These are phyloP conservation scores for Rhinophrynus dorsalis DNA, from an alignment of 2,797 vertebrate species.

Conservation along the genomic window DNA sequence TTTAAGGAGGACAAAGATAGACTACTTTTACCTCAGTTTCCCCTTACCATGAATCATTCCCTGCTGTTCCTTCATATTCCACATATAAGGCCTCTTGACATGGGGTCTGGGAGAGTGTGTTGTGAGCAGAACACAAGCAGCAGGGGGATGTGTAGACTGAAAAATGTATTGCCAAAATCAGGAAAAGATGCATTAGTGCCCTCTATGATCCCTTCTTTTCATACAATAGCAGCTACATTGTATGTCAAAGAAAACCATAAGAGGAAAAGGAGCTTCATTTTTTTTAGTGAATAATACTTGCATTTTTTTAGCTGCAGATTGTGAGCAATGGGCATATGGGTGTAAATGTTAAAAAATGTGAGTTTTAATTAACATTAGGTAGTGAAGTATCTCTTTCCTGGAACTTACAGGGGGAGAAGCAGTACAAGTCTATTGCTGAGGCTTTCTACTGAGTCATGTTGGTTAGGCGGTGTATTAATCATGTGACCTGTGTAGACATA, in stretches of 20 bases:
- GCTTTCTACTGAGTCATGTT: constrained; percentile 5
- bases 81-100: background rate
- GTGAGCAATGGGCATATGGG: background rate
- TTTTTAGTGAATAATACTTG: constrained; percentile 12
- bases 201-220: background rate
- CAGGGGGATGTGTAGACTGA: background rate
- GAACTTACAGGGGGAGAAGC: background rate
- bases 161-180: constrained; percentile 39
- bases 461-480: background rate
- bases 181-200: constrained; percentile 10
- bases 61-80: background rate
- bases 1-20: constrained; percentile 45
- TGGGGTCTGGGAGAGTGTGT: background rate
- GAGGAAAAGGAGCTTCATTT: background rate
- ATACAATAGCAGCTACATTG: constrained; percentile 1
- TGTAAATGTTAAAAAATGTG: background rate
- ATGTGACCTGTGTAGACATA: background rate
- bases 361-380: constrained; percentile 5
- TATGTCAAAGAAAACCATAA: background rate
- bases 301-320: constrained; percentile 10
- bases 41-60: constrained; percentile 13
- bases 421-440: constrained; percentile 1
- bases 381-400: background rate
- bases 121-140: background rate
- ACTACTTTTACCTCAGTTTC: constrained; percentile 51